Percentiles rank a stretch among this genome's conserved stretches.
Conservation (phyloP, 2,797 vertebrate genomes). For the Scleropages formosus region DNA sequence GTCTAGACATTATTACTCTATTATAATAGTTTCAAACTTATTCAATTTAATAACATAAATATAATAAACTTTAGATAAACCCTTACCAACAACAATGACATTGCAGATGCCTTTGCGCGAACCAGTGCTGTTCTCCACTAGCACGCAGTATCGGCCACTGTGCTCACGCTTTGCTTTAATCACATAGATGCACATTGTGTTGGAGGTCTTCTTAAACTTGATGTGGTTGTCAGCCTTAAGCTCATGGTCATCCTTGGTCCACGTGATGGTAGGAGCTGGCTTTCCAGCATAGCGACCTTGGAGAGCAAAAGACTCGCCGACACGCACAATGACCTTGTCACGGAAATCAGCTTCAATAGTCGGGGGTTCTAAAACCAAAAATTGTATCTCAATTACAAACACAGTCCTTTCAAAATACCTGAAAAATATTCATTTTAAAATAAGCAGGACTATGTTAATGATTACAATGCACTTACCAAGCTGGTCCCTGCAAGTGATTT, state of each 20-base stretch:
- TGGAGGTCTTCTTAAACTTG: conserved; percentile 84
- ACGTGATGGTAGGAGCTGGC: conserved; percentile 84
- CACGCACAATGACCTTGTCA: conserved; percentile 86
- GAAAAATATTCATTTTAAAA: neutral
- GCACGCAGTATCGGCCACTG: conserved; percentile 89
- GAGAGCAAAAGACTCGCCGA: conserved; percentile 89
- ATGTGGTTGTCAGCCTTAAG: conserved; percentile 82
- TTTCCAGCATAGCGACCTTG: conserved; percentile 91
- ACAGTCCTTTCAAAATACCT: neutral
- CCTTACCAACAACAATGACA: conserved; percentile 87
- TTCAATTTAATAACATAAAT: neutral
- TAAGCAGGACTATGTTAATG: neutral
- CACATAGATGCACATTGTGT: conserved; percentile 83
- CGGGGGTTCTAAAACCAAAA: conserved; percentile 79
- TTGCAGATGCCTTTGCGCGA: conserved; percentile 91
- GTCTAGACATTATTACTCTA: neutral
- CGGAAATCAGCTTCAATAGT: conserved; percentile 94
- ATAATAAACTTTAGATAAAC: neutral
- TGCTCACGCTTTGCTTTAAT: conserved; percentile 85
- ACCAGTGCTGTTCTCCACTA: conserved; percentile 91
- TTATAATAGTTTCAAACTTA: neutral
- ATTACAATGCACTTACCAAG: conserved; percentile 72
- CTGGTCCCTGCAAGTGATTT: conserved; percentile 92
- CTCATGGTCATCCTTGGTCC: conserved; percentile 83
- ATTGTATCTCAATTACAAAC: neutral